phyloP scores from a whole-genome alignment of 1,140 invertebrate genomes.

The Saccostrea cuccullata region DNA sequence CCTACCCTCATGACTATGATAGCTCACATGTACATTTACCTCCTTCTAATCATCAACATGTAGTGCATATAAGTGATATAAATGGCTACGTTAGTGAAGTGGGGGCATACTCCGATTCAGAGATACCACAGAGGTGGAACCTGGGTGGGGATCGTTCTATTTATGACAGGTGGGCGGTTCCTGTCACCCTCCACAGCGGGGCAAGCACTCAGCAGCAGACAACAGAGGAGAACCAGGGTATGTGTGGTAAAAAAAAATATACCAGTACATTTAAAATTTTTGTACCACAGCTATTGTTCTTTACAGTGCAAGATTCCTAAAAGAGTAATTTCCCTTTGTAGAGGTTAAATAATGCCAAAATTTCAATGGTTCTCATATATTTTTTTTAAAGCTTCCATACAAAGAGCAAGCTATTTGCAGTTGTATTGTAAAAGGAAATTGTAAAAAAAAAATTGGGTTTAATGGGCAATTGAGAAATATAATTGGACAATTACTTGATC shows the following conservation, averaged over 20 bases:
- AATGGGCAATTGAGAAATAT: constrained; percentile 9
- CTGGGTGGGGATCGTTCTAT: background rate
- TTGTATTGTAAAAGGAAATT: background rate
- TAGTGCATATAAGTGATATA: background rate
- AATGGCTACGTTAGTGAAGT: background rate
- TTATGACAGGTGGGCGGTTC: constrained; percentile 5
- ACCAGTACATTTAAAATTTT: background rate
- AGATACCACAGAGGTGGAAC: background rate
- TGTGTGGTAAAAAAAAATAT: background rate
- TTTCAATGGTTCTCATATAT: too few species aligned
- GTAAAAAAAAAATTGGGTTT: background rate
- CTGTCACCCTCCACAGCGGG: background rate
- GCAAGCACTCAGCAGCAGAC: background rate
- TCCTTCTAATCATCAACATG: background rate
- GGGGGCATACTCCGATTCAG: background rate
- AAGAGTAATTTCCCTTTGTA: constrained; percentile 14
- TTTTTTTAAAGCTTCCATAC: too few species aligned
- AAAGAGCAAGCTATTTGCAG: too few species aligned
- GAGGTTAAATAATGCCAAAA: background rate
- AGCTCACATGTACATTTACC: background rate
- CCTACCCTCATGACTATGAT: background rate
- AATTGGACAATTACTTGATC: constrained; percentile 13
- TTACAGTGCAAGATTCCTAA: background rate
- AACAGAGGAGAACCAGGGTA: background rate
- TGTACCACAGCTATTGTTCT: background rate